Conservation (phyloP, 2,797 vertebrate genomes). For the Perodicticus potto region DNA sequence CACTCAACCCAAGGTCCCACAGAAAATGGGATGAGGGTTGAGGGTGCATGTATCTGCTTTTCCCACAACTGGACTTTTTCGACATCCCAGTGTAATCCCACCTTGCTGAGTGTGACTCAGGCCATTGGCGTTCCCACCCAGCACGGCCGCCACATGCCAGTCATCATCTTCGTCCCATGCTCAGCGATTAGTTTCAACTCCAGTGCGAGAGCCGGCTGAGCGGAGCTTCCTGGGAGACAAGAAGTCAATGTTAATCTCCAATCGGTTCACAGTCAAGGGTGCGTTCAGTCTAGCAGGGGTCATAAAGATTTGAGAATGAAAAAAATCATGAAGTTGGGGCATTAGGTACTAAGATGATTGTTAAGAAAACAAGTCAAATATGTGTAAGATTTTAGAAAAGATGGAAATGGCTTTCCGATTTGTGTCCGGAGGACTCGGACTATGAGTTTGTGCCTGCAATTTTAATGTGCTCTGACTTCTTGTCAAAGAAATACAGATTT, state of each 20-base stretch:
- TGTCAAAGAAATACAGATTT: background rate
- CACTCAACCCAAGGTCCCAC: background rate
- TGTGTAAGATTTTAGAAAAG: background rate
- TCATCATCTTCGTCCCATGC: background rate
- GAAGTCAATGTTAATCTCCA: background rate
- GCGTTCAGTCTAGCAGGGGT: background rate
- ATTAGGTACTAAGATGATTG: background rate
- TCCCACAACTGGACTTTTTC: background rate
- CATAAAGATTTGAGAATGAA: background rate
- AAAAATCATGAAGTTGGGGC: background rate
- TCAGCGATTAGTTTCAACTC: background rate
- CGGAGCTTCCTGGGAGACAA: background rate
- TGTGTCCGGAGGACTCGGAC: background rate
- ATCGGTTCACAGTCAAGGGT: fast-evolving
- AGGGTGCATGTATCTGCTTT: background rate
- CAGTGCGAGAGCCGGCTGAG: background rate
- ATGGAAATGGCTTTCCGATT: background rate
- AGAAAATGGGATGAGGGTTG: background rate
- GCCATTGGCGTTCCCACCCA: background rate
- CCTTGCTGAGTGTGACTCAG: background rate
- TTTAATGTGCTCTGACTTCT: background rate
- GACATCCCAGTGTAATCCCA: background rate
- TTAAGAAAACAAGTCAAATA: background rate
- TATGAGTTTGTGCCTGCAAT: background rate
- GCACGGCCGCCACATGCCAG: too few species aligned